Evolutionary conservation across 2,797 vertebrate genomes (phyloP), one percentile per base, ranked within the genome.

Genomic region (Sebastiscus tertius): DNA sequence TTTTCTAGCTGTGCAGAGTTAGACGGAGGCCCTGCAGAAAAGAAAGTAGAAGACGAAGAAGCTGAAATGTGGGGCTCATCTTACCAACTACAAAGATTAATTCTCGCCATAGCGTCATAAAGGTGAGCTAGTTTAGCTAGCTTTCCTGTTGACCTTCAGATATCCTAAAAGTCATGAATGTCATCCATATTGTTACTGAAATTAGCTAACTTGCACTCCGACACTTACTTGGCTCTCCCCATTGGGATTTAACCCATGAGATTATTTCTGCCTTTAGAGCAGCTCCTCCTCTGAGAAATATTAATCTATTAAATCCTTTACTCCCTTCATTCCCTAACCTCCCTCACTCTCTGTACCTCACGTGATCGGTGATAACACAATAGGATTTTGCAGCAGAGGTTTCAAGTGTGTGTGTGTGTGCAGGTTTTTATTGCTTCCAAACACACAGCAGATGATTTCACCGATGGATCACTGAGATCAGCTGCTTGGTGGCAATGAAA

Each of bases 211-310:
- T 59, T 75, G 55, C 71, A 36, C 36, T 70, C 26, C 64, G 5
- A 56, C 24, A 56, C 54, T 67, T 69, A 54, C 73, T 33, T 58
- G 64, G 58, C 75, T 81, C 75, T 62, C 64, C 27, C 64, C 63
- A 63, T 22, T 81, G 65, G 85, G 39, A 81, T 74, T 52, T 18
- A 61, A 73, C 79, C 81, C 66, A 24, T 81, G 55, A 87, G 82
- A 86, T 77, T 18, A 79, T 77, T 68, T 89, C 84, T 83, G 76
- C 75, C 74, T 73, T 80, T 11, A 36, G 81, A 92, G 82, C 77
- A 79, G 26, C 77, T 92, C 83, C 58, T 80, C 87, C 84, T 89
- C 82, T 81, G 82, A 87, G 52, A 80, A 81, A 87, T 52, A 54
- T 62, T 10, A 24, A 67, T 79, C 70, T 59, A 24, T 84, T 31